A percentile compares a stretch with the other conserved stretches of the same genome.
phyloP scores from a whole-genome alignment of 2,888 invertebrate species.

The Branchinecta sandiegonensis region DNA sequence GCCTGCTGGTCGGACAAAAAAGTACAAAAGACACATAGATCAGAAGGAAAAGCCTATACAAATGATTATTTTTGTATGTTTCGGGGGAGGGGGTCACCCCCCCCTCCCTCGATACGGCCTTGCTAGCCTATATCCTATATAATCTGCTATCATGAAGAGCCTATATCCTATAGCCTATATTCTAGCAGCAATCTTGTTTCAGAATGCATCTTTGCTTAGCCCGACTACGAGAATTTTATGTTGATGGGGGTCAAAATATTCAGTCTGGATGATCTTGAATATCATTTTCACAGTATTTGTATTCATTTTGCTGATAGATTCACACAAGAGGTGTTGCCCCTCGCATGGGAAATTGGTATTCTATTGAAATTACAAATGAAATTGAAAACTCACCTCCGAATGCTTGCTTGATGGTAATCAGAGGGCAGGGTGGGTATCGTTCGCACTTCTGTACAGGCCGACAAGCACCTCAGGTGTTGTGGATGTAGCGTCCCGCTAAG shows the following conservation, averaged over 20 bases:
- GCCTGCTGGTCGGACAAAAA: too few relatives aligned
- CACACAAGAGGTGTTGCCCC: conserved; percentile 15
- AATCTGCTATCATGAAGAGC: too few relatives aligned
- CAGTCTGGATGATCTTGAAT: conserved; percentile 1
- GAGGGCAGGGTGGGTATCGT: conserved; percentile 14
- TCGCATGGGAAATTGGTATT: conserved; percentile 6
- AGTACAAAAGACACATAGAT: too few relatives aligned
- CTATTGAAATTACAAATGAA: conserved; percentile 16
- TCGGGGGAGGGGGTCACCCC: too few relatives aligned
- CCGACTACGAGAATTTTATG: not conserved
- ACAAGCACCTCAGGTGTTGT: conserved; percentile 16
- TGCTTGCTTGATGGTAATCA: conserved; percentile 3
- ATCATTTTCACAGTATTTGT: conserved; percentile 1
- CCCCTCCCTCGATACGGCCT: too few relatives aligned
- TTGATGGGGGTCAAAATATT: not conserved
- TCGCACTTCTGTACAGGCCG: conserved; percentile 15
- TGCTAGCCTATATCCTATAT: too few relatives aligned
- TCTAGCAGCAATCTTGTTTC: too few relatives aligned
- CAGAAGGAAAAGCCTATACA: too few relatives aligned
- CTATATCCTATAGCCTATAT: too few relatives aligned
- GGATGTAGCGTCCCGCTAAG: conserved; percentile 13
- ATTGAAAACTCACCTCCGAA: conserved; percentile 2
- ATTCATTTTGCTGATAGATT: conserved; percentile 1
- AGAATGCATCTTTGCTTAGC: too few relatives aligned
- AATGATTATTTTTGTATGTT: too few relatives aligned